Evolutionary conservation across 2,113 vertebrate species (phyloP).

Genomic region (Stegostoma tigrinum): DNA sequence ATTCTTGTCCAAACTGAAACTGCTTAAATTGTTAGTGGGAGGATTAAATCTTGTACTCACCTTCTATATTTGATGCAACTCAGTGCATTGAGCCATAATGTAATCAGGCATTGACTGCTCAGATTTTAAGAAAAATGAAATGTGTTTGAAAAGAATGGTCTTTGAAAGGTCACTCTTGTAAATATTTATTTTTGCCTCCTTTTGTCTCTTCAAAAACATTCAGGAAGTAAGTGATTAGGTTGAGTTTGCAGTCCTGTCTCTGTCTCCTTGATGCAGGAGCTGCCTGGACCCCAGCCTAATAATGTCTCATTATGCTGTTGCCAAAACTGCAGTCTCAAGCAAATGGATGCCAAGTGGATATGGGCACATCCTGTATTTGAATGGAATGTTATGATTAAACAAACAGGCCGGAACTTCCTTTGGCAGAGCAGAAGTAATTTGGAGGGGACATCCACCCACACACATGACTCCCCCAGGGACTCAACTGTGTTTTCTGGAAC

Average conservation of each 20-base stretch:
- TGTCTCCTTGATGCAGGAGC: not conserved
- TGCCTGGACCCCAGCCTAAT: not conserved
- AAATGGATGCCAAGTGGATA: not conserved
- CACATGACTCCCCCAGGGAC: not conserved
- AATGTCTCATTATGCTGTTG: not conserved
- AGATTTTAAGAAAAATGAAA: not conserved
- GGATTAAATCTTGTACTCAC: not conserved
- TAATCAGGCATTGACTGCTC: not conserved
- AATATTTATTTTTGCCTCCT: not conserved
- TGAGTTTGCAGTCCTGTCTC: not conserved
- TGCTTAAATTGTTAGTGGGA: too few relatives aligned
- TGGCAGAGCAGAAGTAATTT: not conserved
- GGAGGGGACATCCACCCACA: not conserved
- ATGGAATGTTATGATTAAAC: not conserved
- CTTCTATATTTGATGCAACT: not conserved
- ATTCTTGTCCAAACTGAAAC: not conserved
- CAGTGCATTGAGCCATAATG: not conserved
- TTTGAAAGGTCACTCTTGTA: not conserved
- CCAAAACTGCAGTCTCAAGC: not conserved
- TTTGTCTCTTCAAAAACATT: not conserved
- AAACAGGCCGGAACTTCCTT: not conserved
- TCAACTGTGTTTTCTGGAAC: not conserved
- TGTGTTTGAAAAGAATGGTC: not conserved
- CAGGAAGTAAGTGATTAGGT: not conserved
- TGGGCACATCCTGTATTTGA: not conserved